Evolutionary conservation across 53 echinoderm and acorn worm genomes (phyloP).

Genomic region (Echinometra lucunter): DNA sequence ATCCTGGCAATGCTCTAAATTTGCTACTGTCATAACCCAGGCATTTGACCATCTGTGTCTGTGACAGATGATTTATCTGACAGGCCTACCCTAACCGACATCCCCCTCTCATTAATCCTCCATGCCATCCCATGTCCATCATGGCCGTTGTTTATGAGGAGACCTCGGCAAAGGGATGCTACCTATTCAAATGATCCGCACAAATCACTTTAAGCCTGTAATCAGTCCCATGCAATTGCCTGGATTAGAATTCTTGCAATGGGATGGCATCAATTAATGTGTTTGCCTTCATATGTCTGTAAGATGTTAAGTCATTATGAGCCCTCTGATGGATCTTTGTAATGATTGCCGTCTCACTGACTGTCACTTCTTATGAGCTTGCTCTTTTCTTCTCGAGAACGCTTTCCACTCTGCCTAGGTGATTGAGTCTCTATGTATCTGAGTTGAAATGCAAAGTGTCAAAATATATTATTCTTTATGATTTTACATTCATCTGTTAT

Average conservation of each 20-base stretch:
- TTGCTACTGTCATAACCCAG: conserved; percentile 58
- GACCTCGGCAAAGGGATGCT: not conserved
- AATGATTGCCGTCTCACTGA: conserved; percentile 25
- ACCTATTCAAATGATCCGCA: conserved; percentile 39
- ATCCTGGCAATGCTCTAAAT: conserved; percentile 60
- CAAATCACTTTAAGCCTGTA: conserved; percentile 43
- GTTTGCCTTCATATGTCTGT: conserved; percentile 57
- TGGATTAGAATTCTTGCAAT: conserved; percentile 18
- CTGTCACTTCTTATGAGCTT: conserved; percentile 26
- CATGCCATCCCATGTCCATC: conserved; percentile 24
- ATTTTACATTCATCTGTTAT: not conserved
- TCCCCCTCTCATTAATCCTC: conserved; percentile 39
- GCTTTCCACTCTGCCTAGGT: not conserved
- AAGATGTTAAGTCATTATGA: conserved; percentile 52
- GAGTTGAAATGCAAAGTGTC: conserved; percentile 2
- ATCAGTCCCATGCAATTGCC: conserved; percentile 50
- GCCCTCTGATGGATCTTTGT: not conserved
- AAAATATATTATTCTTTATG: not conserved
- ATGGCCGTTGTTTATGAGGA: conserved; percentile 52
- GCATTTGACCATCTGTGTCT: conserved; percentile 56
- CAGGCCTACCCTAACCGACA: not conserved
- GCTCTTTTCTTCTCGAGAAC: not conserved
- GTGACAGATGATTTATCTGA: conserved; percentile 59
- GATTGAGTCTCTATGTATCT: not conserved
- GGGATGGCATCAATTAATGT: conserved; percentile 56